Evolutionary conservation across 2,797 vertebrate genomes (phyloP).

Genomic region (Aphelocoma californica): DNA sequence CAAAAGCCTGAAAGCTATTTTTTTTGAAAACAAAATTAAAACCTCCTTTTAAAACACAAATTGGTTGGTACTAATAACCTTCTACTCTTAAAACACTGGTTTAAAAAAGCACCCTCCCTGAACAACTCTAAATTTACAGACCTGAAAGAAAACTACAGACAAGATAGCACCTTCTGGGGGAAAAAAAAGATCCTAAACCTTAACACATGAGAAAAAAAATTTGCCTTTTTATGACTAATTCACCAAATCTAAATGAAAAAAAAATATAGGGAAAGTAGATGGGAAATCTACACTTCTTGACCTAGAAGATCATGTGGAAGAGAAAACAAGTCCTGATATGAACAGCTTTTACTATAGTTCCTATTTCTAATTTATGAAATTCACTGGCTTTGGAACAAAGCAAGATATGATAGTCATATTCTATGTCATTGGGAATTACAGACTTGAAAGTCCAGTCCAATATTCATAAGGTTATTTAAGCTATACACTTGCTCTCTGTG

Average conservation of each 20-base stretch:
- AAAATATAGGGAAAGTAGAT: neutral
- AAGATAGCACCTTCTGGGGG: neutral
- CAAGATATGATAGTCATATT: neutral
- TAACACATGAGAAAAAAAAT: neutral
- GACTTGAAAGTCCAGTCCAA: neutral
- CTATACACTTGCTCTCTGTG: neutral
- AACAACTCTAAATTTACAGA: neutral
- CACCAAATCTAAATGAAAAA: neutral
- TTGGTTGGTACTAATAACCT: neutral
- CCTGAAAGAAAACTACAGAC: neutral
- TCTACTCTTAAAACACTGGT: neutral
- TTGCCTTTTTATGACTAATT: neutral
- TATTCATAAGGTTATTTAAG: neutral
- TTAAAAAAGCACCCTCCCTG: neutral
- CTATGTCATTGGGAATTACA: neutral
- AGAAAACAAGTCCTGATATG: neutral
- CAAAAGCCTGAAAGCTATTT: neutral
- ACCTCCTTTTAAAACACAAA: neutral
- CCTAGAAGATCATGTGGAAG: neutral
- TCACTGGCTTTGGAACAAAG: neutral
- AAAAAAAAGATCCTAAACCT: neutral
- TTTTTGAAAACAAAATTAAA: neutral
- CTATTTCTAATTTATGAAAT: neutral
- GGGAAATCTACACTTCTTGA: neutral
- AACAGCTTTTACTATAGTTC: neutral